Conservation (phyloP, 2,113 vertebrate genomes). For the Antigone vipio region DNA sequence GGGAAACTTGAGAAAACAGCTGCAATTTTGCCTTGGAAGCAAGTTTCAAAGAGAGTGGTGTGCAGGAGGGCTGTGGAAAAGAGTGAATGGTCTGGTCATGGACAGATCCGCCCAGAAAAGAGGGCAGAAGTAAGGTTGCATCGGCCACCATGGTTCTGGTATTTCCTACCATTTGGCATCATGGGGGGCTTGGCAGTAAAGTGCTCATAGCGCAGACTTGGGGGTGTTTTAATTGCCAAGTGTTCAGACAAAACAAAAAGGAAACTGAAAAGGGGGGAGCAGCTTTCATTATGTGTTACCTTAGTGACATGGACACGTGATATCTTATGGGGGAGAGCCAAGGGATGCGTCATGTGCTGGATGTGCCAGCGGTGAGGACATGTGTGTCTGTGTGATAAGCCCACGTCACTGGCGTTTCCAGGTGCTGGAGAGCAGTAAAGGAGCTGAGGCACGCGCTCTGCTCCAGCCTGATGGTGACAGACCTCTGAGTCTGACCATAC, state of each 20-base stretch:
- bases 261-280: not conserved
- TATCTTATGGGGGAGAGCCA: not conserved
- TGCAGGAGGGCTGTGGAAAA: not conserved
- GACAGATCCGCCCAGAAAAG: not conserved
- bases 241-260: not conserved
- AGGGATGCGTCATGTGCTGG: not conserved
- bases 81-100: fast-evolving
- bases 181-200: not conserved
- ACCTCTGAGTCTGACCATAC: too few relatives aligned
- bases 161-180: not conserved
- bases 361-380: fast-evolving
- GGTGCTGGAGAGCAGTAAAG: not conserved
- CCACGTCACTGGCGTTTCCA: fast-evolving
- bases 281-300: not conserved
- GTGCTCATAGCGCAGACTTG: not conserved
- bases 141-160: not conserved
- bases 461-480: not conserved
- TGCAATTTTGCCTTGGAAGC: not conserved
- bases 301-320: fast-evolving
- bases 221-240: not conserved
- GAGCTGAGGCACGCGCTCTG: fast-evolving
- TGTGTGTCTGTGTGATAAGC: not conserved
- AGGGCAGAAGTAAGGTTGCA: not conserved
- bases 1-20: fast-evolving
- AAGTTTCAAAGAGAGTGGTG: too few relatives aligned